Base-by-base conservation (phyloP, 1,140 invertebrate genomes). In the Eciton burchellii region DNA sequence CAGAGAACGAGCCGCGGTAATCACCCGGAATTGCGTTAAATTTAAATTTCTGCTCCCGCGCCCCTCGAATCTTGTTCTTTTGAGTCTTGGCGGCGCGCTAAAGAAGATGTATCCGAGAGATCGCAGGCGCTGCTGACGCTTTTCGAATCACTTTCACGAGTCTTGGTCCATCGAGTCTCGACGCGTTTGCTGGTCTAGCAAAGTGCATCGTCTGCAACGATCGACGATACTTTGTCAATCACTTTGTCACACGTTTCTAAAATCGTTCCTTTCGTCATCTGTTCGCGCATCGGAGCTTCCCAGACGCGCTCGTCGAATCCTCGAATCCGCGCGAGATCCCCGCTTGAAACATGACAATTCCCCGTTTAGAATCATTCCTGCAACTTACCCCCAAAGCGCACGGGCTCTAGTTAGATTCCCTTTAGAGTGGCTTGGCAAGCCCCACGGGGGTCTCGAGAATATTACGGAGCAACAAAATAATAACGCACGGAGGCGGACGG, bases 1-100 rank as follows among this genome's bases (percentile, higher is more conserved):
- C 84, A 84, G 85, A 85, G 85, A 85, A 85, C 77, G 76, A 82
- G 77, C 84, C 89, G 89, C 83, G 89, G 90, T 94, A 94, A 94
- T 94, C 92, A 92, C 86, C 85, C 84, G 90, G 85, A 91, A 94
- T 94, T 93, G 91, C 91, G 91, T 94, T 94, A 93, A 93, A 92
- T 91, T 93, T 92, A 91, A 88, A 92, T 93, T 93, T 93, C 92
- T 93, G 89, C 81, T 87, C 83, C 72, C 60, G 54, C 70, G 66
- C 54, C 83, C 87, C n/a, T 66, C 29, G 54, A 47, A 73, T 83
- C 88, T 87, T 81, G 21, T 57, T 82, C 88, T 85, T 87, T 89
- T 85, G 83, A 89, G 77, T 73, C 60, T 52, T 47, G 12, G 35
- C 74, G 49, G 24, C 24, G 45, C 35, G 63, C 63, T 79, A 79